Percentiles rank a stretch among this genome's conserved stretches.
Evolutionary conservation across 2,888 invertebrate genomes (phyloP).

Genomic region (Meganola albula): DNA sequence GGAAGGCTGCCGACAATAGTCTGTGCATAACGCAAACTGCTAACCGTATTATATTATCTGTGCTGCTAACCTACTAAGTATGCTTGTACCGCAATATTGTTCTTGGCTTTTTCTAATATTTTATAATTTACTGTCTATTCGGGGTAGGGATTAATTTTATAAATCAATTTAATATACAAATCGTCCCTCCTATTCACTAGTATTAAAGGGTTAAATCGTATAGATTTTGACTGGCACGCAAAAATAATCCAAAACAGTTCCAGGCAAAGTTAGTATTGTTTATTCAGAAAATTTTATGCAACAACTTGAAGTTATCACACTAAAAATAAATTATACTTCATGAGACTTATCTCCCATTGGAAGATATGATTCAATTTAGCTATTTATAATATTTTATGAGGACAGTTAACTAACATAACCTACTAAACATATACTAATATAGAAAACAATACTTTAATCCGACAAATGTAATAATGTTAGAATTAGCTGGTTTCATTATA

Average conservation of each 20-base stretch:
- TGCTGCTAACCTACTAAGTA: too few relatives aligned
- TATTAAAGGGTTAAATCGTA: too few relatives aligned
- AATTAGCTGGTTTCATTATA: constrained; percentile 65
- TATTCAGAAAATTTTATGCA: constrained; percentile 71
- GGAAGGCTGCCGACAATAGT: too few relatives aligned
- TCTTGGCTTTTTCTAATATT: too few relatives aligned
- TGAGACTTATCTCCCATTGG: constrained; percentile 59
- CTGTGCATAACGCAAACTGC: too few relatives aligned
- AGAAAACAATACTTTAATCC: constrained; percentile 66
- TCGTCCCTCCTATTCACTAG: too few relatives aligned
- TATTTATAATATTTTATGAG: constrained; percentile 57
- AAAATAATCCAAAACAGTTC: constrained; percentile 58
- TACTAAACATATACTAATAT: constrained; percentile 68
- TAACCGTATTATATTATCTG: too few relatives aligned
- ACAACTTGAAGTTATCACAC: constrained; percentile 72
- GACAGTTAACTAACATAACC: constrained; percentile 69
- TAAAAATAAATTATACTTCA: constrained; percentile 72
- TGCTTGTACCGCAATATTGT: too few relatives aligned
- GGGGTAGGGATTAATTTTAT: too few relatives aligned
- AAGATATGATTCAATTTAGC: constrained; percentile 58
- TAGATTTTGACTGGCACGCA: too few relatives aligned
- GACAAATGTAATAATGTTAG: constrained; percentile 61
- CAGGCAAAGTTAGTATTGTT: constrained; percentile 74
- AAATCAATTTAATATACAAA: too few relatives aligned
- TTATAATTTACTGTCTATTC: too few relatives aligned